phyloP scores from a whole-genome alignment of 37 sponge, comb jelly and placozoan species.

The Cliona cf. orientalis region DNA sequence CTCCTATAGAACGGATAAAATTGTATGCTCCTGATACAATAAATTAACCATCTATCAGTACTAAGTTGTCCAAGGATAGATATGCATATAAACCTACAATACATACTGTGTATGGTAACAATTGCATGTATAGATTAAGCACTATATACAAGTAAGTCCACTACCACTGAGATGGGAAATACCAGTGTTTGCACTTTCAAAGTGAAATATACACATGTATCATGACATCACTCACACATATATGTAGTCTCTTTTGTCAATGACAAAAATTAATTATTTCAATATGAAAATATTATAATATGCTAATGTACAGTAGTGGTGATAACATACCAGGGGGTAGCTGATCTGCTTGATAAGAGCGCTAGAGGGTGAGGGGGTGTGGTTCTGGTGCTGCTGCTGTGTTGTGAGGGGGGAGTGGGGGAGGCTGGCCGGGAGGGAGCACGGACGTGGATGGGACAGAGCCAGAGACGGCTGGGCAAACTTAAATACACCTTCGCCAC shows the following conservation, averaged over 20 bases:
- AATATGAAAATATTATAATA: too few relatives aligned
- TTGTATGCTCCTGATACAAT: too few relatives aligned
- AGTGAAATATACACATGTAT: neutral
- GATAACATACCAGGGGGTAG: slow-evolving; percentile 59
- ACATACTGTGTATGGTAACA: neutral
- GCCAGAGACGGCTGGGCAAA: too few relatives aligned
- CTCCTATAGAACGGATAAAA: slow-evolving; percentile 12
- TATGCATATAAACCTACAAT: too few relatives aligned
- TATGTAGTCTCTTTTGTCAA: too few relatives aligned
- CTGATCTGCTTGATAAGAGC: slow-evolving; percentile 44
- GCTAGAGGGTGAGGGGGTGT: neutral
- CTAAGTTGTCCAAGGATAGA: too few relatives aligned
- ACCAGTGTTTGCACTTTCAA: neutral
- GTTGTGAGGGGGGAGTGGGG: slow-evolving; percentile 4
- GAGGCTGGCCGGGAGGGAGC: neutral
- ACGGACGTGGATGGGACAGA: too few relatives aligned
- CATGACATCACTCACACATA: too few relatives aligned
- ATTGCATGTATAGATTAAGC: neutral
- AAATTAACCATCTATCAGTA: too few relatives aligned
- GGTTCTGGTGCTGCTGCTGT: neutral
- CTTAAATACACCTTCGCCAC: too few relatives aligned
- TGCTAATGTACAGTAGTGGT: neutral
- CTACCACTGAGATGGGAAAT: neutral
- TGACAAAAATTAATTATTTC: too few relatives aligned
- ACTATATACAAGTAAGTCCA: neutral